Evolutionary conservation across 2,113 vertebrate genomes (phyloP).

Genomic region (Odobenus rosmarus): DNA sequence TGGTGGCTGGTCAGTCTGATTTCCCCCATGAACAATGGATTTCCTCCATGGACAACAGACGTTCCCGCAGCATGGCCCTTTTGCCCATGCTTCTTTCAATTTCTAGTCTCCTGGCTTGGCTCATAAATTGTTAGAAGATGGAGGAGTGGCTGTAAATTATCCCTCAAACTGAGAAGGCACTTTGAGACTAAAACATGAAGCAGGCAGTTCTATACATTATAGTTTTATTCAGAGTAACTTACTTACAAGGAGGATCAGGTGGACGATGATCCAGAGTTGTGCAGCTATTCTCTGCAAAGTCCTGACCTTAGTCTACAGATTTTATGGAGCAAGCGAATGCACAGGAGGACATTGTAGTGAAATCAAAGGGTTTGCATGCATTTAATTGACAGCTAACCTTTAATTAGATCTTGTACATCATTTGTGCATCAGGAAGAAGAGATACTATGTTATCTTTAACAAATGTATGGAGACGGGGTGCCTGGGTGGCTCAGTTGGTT

Average conservation of each 20-base stretch:
- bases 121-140: background rate
- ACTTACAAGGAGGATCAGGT: background rate
- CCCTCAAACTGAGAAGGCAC: background rate
- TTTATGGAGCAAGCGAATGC: background rate
- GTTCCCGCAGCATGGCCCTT: background rate
- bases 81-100: background rate
- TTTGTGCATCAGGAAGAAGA: background rate
- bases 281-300: background rate
- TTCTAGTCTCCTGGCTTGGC: background rate
- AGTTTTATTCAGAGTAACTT: background rate
- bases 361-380: background rate
- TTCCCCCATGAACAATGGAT: background rate
- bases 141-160: background rate
- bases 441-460: background rate
- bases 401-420: background rate
- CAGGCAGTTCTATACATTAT: background rate
- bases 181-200: background rate
- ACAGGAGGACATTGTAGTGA: background rate
- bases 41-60: background rate
- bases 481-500: too few species aligned
- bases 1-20: background rate
- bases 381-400: background rate
- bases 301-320: background rate
- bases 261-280: background rate
- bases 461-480: background rate